Evolutionary conservation across 2,888 invertebrate genomes (phyloP).

Genomic region (Hydropsyche betteni): DNA sequence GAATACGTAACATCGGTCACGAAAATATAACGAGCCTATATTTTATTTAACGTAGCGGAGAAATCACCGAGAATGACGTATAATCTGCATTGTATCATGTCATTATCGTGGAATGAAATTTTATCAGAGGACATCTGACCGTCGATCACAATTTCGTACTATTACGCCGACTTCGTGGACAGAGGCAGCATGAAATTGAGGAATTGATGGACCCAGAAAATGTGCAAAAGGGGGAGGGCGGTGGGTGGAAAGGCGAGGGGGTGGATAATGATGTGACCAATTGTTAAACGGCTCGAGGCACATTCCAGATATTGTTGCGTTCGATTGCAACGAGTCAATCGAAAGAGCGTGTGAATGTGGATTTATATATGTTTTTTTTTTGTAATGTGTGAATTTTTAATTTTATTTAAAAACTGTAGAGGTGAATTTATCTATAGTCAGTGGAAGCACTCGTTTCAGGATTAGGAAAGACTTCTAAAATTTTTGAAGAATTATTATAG

Average conservation of each 20-base stretch:
- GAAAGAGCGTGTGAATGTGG: too few species aligned
- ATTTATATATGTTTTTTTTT: too few species aligned
- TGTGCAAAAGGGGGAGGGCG: constrained; percentile 4
- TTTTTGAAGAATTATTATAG: too few species aligned
- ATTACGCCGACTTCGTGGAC: constrained; percentile 7
- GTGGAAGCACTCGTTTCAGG: too few species aligned
- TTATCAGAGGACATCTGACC: constrained; percentile 29
- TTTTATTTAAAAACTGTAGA: too few species aligned
- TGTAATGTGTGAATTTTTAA: too few species aligned
- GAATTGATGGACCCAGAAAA: constrained; percentile 17
- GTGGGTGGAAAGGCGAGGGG: constrained; percentile 28
- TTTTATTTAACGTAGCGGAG: neutral
- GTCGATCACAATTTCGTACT: constrained; percentile 31
- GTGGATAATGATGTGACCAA: constrained; percentile 39
- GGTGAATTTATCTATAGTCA: too few species aligned
- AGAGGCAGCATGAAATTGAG: constrained; percentile 37
- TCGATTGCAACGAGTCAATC: constrained; percentile 37
- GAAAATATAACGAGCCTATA: neutral
- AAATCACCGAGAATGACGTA: constrained; percentile 4
- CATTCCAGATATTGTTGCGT: constrained; percentile 22
- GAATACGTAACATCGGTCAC: neutral
- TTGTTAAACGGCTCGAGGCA: constrained; percentile 39
- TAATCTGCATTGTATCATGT: neutral
- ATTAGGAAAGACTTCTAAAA: too few species aligned
- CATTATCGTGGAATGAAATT: constrained; percentile 18